A percentile compares a stretch with the other conserved stretches of the same genome.
Evolutionary conservation across 2,113 vertebrate genomes (phyloP).

Genomic region (Hiodon alosoides): DNA sequence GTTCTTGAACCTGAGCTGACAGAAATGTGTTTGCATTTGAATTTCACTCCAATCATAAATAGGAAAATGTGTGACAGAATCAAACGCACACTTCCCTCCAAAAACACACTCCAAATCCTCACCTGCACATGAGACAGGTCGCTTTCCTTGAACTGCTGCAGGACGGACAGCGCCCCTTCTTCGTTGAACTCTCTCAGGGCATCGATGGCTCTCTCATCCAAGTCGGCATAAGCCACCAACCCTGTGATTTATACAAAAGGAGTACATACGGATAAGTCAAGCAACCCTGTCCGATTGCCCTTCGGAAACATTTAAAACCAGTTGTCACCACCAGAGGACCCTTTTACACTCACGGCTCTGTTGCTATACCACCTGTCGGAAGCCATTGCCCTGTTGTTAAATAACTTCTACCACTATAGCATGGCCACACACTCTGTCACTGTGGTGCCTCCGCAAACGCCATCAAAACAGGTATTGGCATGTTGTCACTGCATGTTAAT

Average conservation of each 20-base stretch:
- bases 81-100: too few relatives aligned
- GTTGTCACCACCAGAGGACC: too few relatives aligned
- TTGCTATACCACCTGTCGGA: too few relatives aligned
- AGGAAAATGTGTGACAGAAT: background rate
- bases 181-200: conserved; percentile 96
- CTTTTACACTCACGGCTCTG: too few relatives aligned
- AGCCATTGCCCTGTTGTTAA: too few relatives aligned
- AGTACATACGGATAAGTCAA: background rate
- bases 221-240: conserved; percentile 88
- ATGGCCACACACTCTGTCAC: too few relatives aligned
- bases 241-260: conserved; percentile 58
- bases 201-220: conserved; percentile 96
- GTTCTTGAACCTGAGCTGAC: background rate
- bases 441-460: too few relatives aligned
- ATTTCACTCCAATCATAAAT: background rate
- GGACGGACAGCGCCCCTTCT: conserved; percentile 90
- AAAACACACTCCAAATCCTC: conserved; percentile 31
- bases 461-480: too few relatives aligned
- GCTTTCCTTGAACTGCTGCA: conserved; percentile 96
- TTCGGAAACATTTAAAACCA: too few relatives aligned
- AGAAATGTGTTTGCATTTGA: background rate
- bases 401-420: too few relatives aligned
- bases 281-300: background rate
- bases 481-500: too few relatives aligned
- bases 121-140: conserved; percentile 98